A percentile compares a stretch with the other conserved stretches of the same genome.
Conservation (phyloP, 2,113 vertebrate species). For the Scomber scombrus region DNA sequence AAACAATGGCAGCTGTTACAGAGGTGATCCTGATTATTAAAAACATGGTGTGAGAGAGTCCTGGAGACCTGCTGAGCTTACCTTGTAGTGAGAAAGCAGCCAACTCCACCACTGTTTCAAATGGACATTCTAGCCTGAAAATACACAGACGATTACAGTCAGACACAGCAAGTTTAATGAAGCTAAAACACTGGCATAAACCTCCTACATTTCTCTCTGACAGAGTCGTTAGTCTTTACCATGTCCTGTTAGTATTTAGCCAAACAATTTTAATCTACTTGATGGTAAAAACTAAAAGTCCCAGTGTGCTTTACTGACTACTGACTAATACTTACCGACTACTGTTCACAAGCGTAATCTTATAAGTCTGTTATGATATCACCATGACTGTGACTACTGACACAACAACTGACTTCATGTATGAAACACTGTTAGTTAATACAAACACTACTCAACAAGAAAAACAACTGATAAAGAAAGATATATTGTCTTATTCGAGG, state of each 20-base stretch:
- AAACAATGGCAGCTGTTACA: neutral
- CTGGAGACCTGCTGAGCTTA: conserved; percentile 73
- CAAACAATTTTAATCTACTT: neutral
- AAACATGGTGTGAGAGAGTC: neutral
- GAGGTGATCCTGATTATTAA: conserved; percentile 1
- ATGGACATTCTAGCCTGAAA: conserved; percentile 93
- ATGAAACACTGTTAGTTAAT: neutral
- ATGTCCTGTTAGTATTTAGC: neutral
- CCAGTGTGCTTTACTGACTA: neutral
- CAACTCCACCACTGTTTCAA: conserved; percentile 93
- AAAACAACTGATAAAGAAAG: neutral
- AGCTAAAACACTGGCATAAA: neutral
- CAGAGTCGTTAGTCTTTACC: neutral
- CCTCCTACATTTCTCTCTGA: neutral
- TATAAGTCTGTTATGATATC: neutral
- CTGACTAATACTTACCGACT: neutral
- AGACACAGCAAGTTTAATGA: neutral
- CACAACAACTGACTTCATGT: conserved; percentile 7
- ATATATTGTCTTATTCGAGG: neutral
- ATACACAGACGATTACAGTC: conserved; percentile 15
- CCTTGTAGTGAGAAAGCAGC: conserved; percentile 95
- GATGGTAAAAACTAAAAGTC: neutral
- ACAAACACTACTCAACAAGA: too few species aligned
- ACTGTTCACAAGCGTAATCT: conserved; percentile 15
- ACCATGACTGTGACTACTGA: neutral